Evolutionary conservation across 2,113 vertebrate genomes (phyloP).

Genomic region (Aix galericulata): DNA sequence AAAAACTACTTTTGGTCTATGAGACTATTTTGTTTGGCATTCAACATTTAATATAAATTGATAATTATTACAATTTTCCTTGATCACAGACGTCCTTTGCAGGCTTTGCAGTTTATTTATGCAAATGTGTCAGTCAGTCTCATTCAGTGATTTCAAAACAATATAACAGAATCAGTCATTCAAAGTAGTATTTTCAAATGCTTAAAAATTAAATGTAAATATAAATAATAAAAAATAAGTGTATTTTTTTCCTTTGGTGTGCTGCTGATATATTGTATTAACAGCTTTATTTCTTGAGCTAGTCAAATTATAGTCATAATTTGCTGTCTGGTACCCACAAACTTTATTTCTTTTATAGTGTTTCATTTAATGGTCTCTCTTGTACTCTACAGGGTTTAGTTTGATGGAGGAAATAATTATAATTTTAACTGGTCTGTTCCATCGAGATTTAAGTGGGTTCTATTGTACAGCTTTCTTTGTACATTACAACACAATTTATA

Average conservation of each 20-base stretch:
- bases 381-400: slow-evolving; percentile 39
- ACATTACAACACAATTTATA: background rate
- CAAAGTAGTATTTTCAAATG: background rate
- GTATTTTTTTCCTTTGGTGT: background rate
- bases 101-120: background rate
- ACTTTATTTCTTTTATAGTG: slow-evolving; percentile 41
- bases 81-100: background rate
- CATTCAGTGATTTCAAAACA: background rate
- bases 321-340: slow-evolving; percentile 51
- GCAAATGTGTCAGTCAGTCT: background rate
- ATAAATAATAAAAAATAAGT: slow-evolving; percentile 20
- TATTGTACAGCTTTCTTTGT: background rate
- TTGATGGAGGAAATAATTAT: slow-evolving; percentile 59
- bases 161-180: background rate
- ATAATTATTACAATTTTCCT: background rate
- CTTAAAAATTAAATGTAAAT: background rate
- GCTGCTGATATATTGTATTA: background rate
- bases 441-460: slow-evolving; percentile 2
- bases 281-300: slow-evolving; percentile 33
- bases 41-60: background rate
- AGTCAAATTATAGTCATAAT: slow-evolving; percentile 26
- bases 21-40: slow-evolving; percentile 34
- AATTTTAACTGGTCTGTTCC: slow-evolving; percentile 57
- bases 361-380: slow-evolving; percentile 63
- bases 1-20: background rate